phyloP scores from a whole-genome alignment of 2,113 vertebrate species.

The Octodon degus region DNA sequence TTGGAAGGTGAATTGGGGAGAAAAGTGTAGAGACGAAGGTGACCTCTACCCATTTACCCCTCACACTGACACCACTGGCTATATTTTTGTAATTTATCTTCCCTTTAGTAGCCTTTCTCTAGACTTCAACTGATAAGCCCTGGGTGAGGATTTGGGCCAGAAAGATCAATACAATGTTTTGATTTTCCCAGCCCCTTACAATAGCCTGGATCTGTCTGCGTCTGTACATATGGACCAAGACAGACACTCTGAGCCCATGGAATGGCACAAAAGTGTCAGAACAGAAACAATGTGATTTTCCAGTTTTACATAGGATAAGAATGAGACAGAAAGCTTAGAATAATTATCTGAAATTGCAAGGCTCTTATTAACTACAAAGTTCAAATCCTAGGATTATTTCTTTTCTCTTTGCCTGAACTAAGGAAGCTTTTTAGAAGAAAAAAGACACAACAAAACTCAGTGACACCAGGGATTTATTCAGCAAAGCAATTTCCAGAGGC shows the following conservation, averaged over 20 bases:
- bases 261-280: not conserved
- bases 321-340: not conserved
- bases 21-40: not conserved
- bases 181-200: not conserved
- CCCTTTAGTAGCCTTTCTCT: not conserved
- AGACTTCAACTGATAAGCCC: not conserved
- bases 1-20: not conserved
- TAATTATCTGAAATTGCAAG: not conserved
- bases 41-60: not conserved
- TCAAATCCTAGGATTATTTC: constrained; percentile 20
- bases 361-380: constrained; percentile 1
- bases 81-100: not conserved
- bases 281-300: not conserved
- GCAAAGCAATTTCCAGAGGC: constrained; percentile 75
- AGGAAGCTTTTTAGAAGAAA: constrained; percentile 55
- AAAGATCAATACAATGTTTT: not conserved
- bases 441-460: constrained; percentile 61
- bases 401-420: constrained; percentile 48
- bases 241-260: not conserved
- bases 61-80: not conserved
- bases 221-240: not conserved
- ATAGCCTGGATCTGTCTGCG: not conserved
- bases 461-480: constrained; percentile 72
- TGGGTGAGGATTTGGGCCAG: not conserved
- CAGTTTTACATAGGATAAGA: not conserved